Percentiles rank a stretch among this genome's conserved stretches.
Evolutionary conservation across 2,888 invertebrate genomes (phyloP).

Genomic region (Steinernema carpocapsae): DNA sequence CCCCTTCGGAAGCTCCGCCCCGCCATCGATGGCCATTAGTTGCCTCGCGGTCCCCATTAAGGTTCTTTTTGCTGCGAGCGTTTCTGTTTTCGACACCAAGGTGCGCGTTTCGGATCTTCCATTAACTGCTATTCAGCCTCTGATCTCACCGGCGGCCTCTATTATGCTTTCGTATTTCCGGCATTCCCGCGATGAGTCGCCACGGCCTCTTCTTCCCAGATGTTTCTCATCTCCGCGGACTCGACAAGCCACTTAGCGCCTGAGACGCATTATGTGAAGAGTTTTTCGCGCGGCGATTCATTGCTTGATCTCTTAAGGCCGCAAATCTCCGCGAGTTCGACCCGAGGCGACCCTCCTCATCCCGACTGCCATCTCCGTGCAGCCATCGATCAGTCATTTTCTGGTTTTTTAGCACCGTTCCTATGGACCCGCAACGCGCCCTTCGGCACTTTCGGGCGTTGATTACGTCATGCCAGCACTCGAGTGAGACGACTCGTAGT

Average conservation of each 20-base stretch:
- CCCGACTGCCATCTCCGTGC: background rate
- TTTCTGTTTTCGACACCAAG: background rate
- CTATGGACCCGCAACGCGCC: background rate
- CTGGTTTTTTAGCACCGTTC: background rate
- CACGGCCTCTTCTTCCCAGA: background rate
- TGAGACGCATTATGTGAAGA: background rate
- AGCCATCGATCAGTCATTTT: constrained; percentile 1
- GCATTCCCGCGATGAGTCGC: background rate
- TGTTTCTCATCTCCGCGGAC: constrained; percentile 12
- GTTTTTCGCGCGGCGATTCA: constrained; percentile 26
- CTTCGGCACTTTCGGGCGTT: constrained; percentile 4
- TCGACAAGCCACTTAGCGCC: constrained; percentile 24
- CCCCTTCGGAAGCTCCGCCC: background rate
- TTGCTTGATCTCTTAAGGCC: constrained; percentile 13
- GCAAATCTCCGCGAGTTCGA: background rate
- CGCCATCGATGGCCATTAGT: constrained; percentile 1
- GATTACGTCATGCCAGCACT: constrained; percentile 5
- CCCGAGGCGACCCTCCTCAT: background rate
- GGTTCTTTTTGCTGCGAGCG: constrained; percentile 2
- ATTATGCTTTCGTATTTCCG: background rate
- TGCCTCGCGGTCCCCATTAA: background rate
- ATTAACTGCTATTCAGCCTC: background rate
- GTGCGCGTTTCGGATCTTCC: constrained; percentile 4
- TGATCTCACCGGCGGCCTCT: background rate
- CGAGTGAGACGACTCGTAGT: background rate